A percentile compares a stretch with the other conserved stretches of the same genome.
phyloP scores from a whole-genome alignment of 2,113 vertebrate species.

The Cottus gobio region DNA sequence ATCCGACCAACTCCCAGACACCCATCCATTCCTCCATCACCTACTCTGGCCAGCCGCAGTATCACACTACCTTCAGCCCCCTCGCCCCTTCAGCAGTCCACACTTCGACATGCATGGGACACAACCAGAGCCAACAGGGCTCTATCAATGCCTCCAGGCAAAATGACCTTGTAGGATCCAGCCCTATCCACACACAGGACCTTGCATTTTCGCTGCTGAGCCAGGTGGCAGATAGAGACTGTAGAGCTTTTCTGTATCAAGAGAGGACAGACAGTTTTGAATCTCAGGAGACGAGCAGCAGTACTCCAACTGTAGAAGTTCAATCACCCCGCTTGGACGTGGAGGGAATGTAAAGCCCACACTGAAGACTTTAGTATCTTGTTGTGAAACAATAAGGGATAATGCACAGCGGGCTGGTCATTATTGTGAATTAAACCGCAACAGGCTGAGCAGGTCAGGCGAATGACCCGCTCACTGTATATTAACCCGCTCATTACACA shows the following conservation, averaged over 20 bases:
- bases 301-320: slow-evolving; percentile 24
- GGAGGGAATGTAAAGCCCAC: slow-evolving; percentile 33
- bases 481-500: background rate
- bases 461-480: background rate
- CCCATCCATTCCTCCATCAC: slow-evolving; percentile 72
- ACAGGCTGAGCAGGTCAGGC: background rate
- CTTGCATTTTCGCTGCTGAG: slow-evolving; percentile 29
- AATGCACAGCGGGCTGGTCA: background rate
- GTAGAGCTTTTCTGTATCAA: slow-evolving; percentile 31
- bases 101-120: slow-evolving; percentile 31
- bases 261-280: slow-evolving; percentile 51
- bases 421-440: background rate
- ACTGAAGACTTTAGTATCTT: slow-evolving; percentile 10
- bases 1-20: slow-evolving; percentile 55
- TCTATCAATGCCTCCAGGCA: slow-evolving; percentile 59
- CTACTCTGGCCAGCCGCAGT: slow-evolving; percentile 63
- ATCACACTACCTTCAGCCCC: slow-evolving; percentile 72
- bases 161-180: slow-evolving; percentile 69
- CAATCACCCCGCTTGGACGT: slow-evolving; percentile 49
- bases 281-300: slow-evolving; percentile 8
- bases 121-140: slow-evolving; percentile 37
- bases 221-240: slow-evolving; percentile 46
- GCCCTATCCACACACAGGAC: slow-evolving; percentile 54
- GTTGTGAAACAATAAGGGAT: background rate
- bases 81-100: slow-evolving; percentile 51